Conservation (phyloP, 2,113 vertebrate genomes). For the Halcyon malimbica region DNA sequence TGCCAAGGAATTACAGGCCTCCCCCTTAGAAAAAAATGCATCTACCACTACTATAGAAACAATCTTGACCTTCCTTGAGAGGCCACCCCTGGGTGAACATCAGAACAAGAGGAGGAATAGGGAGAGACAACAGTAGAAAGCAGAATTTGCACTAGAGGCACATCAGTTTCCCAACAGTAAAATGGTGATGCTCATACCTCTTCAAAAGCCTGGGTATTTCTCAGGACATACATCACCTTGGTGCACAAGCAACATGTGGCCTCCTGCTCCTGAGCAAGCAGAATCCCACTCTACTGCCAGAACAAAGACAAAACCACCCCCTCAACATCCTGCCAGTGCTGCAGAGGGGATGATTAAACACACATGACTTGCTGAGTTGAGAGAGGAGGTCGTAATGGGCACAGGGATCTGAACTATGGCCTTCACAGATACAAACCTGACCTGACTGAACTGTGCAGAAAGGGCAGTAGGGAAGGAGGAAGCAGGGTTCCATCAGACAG, state of each 20-base stretch:
- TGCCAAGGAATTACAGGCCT: neutral
- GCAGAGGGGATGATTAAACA: neutral
- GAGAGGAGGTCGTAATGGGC: neutral
- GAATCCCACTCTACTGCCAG: neutral
- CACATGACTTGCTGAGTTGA: neutral
- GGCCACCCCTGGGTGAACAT: no score
- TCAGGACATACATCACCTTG: rapidly evolving
- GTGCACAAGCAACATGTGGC: rapidly evolving
- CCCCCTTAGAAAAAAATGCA: neutral
- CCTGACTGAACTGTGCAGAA: neutral
- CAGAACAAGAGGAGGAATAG: neutral
- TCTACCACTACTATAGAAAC: neutral
- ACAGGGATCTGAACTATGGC: neutral
- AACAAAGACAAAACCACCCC: neutral
- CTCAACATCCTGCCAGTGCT: neutral
- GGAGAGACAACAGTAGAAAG: neutral
- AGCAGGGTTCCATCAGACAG: neutral
- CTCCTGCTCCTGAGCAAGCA: neutral
- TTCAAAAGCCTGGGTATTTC: neutral
- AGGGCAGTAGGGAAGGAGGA: neutral
- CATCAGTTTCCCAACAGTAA: neutral
- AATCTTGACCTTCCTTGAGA: neutral
- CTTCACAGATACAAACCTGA: neutral
- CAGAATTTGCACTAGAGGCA: neutral
- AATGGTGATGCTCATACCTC: neutral